Base-by-base conservation (phyloP, 2,797 vertebrate species). In the Otolemur crassicaudatus region DNA sequence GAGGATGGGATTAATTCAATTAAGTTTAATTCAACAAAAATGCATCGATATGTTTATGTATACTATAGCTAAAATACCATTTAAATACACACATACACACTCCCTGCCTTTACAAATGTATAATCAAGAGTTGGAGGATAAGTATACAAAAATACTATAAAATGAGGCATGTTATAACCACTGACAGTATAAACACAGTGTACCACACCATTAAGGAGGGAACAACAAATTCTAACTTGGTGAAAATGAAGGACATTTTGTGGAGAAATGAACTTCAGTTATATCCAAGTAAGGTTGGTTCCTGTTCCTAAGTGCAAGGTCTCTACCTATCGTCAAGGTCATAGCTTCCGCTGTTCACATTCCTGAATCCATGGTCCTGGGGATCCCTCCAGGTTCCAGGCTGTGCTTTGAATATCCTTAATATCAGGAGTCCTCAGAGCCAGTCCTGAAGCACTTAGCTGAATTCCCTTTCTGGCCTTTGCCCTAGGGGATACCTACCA, bases 211-310 rank as follows among this genome's bases (percentile, higher is more conserved):
- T 22, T 14, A 84, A 73, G 14, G 16, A 87, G 37, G 49, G 14
- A 63, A n/a, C 7, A 63, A 49, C 79, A 80, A 46, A 87, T 93
- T 83, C 67, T 22, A 90, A 76, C 11, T 9, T 69, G 43, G 49
- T 94, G 40, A 93, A 94, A 92, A 83, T 72, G n/a, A 91, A 87
- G 29, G 17, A 76, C 70, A 87, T n/a, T 17, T 61, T 83, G 61
- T 49, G 49, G 67, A 63, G 17, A 79, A 75, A 88, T 58, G n/a
- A 87, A 87, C n/a, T 67, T 20, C 65, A 87, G 40, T 37, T 60
- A 2, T 37, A 7, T 40, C 19, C 76, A 87, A 91, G 8, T 37
- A 29, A 90, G 85, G 4, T 76, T 11, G 25, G 25, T 14, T 86
- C 40, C 53, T 73, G 4, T 16, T 49, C 14, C 58, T 34, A 56